Evolutionary conservation across 2,888 invertebrate species (phyloP), one percentile per base, ranked within the genome.

Genomic region (Lasioglossum villosulum): DNA sequence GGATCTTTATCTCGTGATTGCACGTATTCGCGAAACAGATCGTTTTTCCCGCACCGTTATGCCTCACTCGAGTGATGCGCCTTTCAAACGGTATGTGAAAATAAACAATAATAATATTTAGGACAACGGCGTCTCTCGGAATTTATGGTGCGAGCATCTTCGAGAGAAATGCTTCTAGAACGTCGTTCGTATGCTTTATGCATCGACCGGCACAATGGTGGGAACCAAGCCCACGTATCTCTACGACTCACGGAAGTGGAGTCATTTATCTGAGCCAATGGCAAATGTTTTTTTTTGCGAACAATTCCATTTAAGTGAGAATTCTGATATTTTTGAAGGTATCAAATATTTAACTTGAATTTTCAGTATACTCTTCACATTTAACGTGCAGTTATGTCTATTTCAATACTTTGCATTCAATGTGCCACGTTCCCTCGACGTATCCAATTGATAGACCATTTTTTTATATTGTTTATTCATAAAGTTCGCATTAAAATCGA

Each of bases 191-290:
- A 79, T 86, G 75, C 73, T 89, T 89, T 86, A 88, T 84, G 74
- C 80, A 39, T 48, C 39, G 75, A 16, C 78, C 82, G 84, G 63
- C 72, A 89, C 89, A 89, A 89, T 89, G 81, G 74, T 88, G 89
- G 80, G 89, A 89, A 89, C 78, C 66, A 70, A 76, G 79, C 78
- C 78, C 80, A 78, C 86, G 80, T 86, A 80, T 72, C 73, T 74
- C 79, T 59, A 39, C 72, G 59, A 70, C 59, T 70, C 68, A 1
- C 48, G 76, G 79, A 34, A 63, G 70, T 73, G 42, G 56, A 37
- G 34, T 82, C 85, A 19, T 80, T 85, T 48, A 48, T 73, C 23
- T 5, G 16, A 83, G 19, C 63, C 84, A 52, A 42, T 85, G 84
- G 84, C 70, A 77, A 77, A 68, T 27, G 37, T 37, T 37, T 56